Evolutionary conservation across 2,888 invertebrate species (phyloP).

Genomic region (Philonicus albiceps): DNA sequence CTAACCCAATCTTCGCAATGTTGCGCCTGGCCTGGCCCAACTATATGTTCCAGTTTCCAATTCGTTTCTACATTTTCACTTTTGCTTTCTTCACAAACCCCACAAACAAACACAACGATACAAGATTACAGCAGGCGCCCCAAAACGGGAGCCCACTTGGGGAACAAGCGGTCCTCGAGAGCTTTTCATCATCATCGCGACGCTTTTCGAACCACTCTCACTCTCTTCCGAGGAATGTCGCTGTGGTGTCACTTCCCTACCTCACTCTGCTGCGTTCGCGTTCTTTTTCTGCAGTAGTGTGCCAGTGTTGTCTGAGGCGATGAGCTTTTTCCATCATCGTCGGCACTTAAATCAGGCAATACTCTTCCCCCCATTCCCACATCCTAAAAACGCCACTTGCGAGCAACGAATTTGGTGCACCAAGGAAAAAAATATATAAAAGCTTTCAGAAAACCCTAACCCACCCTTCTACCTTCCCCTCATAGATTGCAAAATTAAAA

Average conservation of each 20-base stretch:
- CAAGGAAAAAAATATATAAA: not conserved
- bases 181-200: not conserved
- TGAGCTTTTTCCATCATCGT: not conserved
- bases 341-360: not conserved
- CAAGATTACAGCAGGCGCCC: not conserved
- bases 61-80: constrained; percentile 53
- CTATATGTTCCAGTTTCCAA: not conserved
- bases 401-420: not conserved
- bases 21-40: not conserved
- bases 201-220: constrained; percentile 22
- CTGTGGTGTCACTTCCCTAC: not conserved
- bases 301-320: not conserved
- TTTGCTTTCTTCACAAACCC: constrained; percentile 59
- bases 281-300: not conserved
- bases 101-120: not conserved
- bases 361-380: not conserved
- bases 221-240: constrained; percentile 27
- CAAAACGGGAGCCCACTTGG: not conserved
- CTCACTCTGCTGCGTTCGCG: not conserved
- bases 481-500: too few species aligned
- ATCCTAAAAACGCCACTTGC: not conserved
- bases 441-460: not conserved
- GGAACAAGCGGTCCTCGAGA: constrained; percentile 11
- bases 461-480: not conserved
- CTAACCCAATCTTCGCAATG: constrained; percentile 15